Evolutionary conservation across 2,888 invertebrate genomes (phyloP).

Genomic region (Leptopilina drosophilae): DNA sequence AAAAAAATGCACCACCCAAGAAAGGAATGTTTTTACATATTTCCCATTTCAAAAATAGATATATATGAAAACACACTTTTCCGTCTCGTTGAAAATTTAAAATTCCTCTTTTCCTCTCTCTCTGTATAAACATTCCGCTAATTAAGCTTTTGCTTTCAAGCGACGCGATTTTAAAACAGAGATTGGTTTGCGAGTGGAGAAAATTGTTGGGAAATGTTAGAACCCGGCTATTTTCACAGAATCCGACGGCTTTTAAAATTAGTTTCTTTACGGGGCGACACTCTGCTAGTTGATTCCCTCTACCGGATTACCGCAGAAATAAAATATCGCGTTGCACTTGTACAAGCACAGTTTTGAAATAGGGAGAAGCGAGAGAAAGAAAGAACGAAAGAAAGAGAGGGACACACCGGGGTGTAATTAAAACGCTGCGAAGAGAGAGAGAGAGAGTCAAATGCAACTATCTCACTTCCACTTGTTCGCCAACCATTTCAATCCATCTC

Average conservation of each 20-base stretch:
- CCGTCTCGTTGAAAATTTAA: conserved; percentile 7
- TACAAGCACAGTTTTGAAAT: conserved; percentile 46
- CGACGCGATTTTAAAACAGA: conserved; percentile 37
- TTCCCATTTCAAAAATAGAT: not conserved
- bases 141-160: conserved; percentile 39
- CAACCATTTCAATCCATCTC: conserved; percentile 43
- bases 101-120: not conserved
- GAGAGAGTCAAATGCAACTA: conserved; percentile 44
- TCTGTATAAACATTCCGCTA: conserved; percentile 38
- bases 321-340: conserved; percentile 65
- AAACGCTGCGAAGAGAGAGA: conserved; percentile 70
- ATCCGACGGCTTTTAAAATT: conserved; percentile 58
- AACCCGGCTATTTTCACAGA: conserved; percentile 54
- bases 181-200: conserved; percentile 35
- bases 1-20: not conserved
- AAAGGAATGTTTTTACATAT: conserved; percentile 11
- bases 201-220: conserved; percentile 56
- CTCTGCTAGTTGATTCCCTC: conserved; percentile 50
- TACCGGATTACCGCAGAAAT: conserved; percentile 65
- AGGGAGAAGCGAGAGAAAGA: no score
- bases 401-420: conserved; percentile 68
- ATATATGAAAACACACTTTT: conserved; percentile 30
- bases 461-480: conserved; percentile 20
- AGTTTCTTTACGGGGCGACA: conserved; percentile 56
- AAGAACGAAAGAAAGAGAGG: no score